A percentile compares a stretch with the other conserved stretches of the same genome.
Conservation (phyloP, 92 coral and sea anemone genomes). For the Nematostella vectensis region DNA sequence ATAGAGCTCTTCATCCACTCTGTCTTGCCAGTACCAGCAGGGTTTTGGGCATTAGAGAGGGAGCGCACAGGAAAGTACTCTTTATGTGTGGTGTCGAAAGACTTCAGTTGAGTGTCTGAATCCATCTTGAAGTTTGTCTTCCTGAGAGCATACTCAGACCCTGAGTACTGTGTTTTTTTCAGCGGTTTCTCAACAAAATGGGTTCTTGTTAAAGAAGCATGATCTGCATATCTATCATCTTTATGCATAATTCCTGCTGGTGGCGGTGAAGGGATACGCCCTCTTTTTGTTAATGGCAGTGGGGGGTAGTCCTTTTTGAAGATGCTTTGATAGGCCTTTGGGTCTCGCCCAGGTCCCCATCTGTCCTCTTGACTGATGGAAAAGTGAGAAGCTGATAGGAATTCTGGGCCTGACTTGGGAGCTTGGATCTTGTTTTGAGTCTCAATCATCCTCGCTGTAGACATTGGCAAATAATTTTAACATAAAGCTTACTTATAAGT, state of each 20-base stretch:
- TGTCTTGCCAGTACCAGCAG: constrained; percentile 43
- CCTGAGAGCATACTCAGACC: constrained; percentile 48
- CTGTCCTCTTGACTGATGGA: constrained; percentile 81
- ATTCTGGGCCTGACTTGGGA: constrained; percentile 64
- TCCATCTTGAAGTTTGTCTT: constrained; percentile 90
- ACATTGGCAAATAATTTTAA: too few species aligned
- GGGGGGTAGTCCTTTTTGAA: constrained; percentile 90
- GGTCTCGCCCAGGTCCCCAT: constrained; percentile 69
- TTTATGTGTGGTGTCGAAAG: constrained; percentile 85
- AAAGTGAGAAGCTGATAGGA: constrained; percentile 74
- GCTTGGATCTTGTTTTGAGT: constrained; percentile 58
- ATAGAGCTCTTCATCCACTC: constrained; percentile 86
- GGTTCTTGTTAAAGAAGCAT: constrained; percentile 69
- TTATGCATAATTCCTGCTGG: constrained; percentile 82
- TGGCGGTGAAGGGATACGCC: constrained; percentile 87
- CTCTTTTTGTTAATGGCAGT: constrained; percentile 64
- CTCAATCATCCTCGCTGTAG: constrained; percentile 42
- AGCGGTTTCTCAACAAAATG: constrained; percentile 72
- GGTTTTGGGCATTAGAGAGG: constrained; percentile 55
- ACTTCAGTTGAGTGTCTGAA: constrained; percentile 57
- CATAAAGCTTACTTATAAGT: too few species aligned
- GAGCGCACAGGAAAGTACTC: constrained; percentile 83
- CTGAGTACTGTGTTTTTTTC: constrained; percentile 22
- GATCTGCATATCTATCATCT: constrained; percentile 66
- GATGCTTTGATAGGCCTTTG: constrained; percentile 71